Conservation (phyloP, 2,797 vertebrate species). For the Anisognathus igniventris region DNA sequence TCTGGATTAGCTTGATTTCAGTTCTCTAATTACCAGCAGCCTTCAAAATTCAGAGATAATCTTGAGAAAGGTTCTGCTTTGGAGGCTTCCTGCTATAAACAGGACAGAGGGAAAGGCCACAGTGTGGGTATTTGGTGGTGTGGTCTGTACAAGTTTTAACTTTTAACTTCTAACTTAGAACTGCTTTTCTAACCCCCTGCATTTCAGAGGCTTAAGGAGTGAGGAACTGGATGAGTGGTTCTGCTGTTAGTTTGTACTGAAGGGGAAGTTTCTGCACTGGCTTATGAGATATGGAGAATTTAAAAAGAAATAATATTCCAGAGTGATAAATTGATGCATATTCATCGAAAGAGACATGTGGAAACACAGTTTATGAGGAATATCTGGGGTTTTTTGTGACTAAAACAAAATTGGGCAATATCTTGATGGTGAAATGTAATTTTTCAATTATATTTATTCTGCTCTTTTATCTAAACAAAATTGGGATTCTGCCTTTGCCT, state of each 20-base stretch:
- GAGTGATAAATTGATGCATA: slow-evolving; percentile 53
- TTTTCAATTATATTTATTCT: slow-evolving; percentile 2
- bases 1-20: not conserved
- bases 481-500: not conserved
- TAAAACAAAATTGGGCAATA: not conserved
- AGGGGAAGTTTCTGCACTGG: slow-evolving; percentile 10
- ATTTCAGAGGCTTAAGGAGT: not conserved
- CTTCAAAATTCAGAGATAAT: not conserved
- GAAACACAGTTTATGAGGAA: not conserved
- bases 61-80: not conserved
- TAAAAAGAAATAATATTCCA: slow-evolving; percentile 56
- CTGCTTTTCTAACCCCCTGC: not conserved
- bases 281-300: slow-evolving; percentile 21
- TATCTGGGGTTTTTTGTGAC: not conserved
- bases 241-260: not conserved
- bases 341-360: slow-evolving; percentile 29
- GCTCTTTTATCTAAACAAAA: not conserved
- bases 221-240: not conserved
- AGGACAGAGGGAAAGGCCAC: accelerated
- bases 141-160: not conserved
- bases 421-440: not conserved
- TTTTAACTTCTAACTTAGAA: not conserved
- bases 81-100: not conserved
- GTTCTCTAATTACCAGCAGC: not conserved
- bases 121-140: not conserved